Evolutionary conservation across 2,888 invertebrate species (phyloP).

Genomic region (Cremastobaeus sp.): DNA sequence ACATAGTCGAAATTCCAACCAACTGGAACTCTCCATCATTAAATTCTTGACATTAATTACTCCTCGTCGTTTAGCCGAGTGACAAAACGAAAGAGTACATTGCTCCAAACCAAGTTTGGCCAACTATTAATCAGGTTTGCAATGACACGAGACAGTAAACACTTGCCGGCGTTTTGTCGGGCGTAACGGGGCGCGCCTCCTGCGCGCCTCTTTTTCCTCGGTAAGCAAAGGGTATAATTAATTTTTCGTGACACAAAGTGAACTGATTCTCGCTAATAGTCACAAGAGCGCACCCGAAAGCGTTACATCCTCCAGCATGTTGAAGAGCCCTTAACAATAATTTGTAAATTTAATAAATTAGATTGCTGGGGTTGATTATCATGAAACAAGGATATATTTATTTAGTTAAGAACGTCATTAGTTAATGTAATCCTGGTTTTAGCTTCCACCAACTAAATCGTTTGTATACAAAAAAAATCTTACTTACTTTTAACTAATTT

Average conservation of each 20-base stretch:
- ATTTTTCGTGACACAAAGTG: conserved; percentile 62
- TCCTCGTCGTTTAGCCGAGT: conserved; percentile 47
- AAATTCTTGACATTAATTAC: conserved; percentile 61
- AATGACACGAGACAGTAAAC: conserved; percentile 63
- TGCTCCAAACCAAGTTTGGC: conserved; percentile 62
- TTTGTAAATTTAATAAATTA: conserved; percentile 17
- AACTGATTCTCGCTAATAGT: conserved; percentile 40
- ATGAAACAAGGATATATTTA: conserved; percentile 9
- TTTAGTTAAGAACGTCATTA: conserved; percentile 6
- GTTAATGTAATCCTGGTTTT: not conserved
- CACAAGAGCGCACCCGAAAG: conserved; percentile 17
- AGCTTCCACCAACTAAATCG: too few relatives aligned
- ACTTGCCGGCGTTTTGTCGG: conserved; percentile 60
- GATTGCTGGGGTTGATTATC: not conserved
- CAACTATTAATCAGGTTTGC: conserved; percentile 68
- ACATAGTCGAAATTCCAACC: conserved; percentile 34
- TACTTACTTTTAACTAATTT: too few relatives aligned
- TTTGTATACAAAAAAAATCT: too few relatives aligned
- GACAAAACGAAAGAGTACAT: conserved; percentile 62
- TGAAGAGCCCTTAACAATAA: conserved; percentile 9
- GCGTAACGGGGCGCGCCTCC: conserved; percentile 21
- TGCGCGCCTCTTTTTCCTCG: conserved; percentile 20
- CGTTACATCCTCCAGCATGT: not conserved
- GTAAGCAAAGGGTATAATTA: conserved; percentile 59
- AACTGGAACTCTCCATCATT: conserved; percentile 47